These are phyloP conservation scores for Echiichthys vipera DNA, from an alignment of 2,797 vertebrate species.

Conservation along the genomic window DNA sequence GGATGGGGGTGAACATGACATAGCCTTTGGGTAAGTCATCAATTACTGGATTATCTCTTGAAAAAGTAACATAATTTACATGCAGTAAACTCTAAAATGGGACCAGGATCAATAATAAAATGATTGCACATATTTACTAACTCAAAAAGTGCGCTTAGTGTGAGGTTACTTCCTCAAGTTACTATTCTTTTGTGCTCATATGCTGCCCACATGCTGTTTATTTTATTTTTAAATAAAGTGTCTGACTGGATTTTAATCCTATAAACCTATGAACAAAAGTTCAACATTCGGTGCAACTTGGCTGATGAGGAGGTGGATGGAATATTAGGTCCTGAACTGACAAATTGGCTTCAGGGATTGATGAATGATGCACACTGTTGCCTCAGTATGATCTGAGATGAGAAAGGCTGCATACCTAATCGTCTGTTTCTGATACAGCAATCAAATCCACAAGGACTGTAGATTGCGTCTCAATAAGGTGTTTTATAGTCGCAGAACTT, in stretches of 20 bases:
- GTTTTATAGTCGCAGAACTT: slow-evolving; percentile 55
- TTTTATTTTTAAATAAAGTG: neutral
- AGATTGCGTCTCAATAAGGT: slow-evolving; percentile 52
- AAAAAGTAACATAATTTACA: neutral
- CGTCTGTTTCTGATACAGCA: slow-evolving; percentile 45
- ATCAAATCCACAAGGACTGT: slow-evolving; percentile 32
- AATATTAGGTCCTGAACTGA: neutral
- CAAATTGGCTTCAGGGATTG: slow-evolving; percentile 38
- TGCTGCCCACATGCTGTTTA: neutral
- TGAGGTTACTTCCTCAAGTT: neutral
- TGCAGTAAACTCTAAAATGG: neutral
- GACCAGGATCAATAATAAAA: neutral
- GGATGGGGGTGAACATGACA: neutral
- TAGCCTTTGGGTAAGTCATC: no score
- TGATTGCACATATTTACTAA: neutral
- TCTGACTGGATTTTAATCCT: neutral
- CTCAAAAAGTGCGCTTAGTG: neutral
- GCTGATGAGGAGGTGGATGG: neutral
- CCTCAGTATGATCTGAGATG: slow-evolving; percentile 38
- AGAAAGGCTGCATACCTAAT: slow-evolving; percentile 35
- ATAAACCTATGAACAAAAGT: neutral
- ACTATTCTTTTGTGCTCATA: neutral
- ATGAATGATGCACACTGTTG: slow-evolving; percentile 58
- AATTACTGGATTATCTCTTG: neutral
- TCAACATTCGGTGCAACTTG: neutral